These are phyloP conservation scores for Danio albolineatus DNA, from an alignment of 2,797 vertebrate genomes.

Conservation along the genomic window DNA sequence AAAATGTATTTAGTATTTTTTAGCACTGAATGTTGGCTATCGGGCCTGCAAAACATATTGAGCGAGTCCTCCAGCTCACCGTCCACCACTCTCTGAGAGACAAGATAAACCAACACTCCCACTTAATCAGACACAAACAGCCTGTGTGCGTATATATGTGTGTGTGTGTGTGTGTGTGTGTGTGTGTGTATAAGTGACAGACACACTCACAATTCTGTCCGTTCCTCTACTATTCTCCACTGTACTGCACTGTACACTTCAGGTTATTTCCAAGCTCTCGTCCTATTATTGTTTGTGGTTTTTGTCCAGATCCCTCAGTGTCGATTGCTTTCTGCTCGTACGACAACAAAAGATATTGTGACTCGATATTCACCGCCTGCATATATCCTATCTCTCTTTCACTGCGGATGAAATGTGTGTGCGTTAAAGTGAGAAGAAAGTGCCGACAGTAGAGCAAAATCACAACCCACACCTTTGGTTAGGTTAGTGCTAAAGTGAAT, in stretches of 20 bases:
- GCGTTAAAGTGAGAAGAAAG: constrained; percentile 42
- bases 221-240: not conserved
- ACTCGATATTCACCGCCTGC: constrained; percentile 4
- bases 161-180: too few relatives aligned
- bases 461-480: constrained; percentile 29
- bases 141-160: too few relatives aligned
- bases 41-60: constrained; percentile 47
- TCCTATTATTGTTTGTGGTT: constrained; percentile 9
- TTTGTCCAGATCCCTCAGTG: not conserved
- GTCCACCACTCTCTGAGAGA: constrained; percentile 58
- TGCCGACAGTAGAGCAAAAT: constrained; percentile 39
- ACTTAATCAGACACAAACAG: constrained; percentile 32
- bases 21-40: constrained; percentile 55
- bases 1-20: too few relatives aligned
- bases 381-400: constrained; percentile 10
- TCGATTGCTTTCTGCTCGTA: not conserved
- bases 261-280: constrained; percentile 1
- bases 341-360: not conserved
- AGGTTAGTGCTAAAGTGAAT: constrained; percentile 31
- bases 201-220: constrained; percentile 18
- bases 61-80: constrained; percentile 59
- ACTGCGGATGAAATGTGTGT: constrained; percentile 21
- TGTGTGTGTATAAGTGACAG: not conserved
- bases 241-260: not conserved
- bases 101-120: constrained; percentile 74